A percentile compares a stretch with the other conserved stretches of the same genome.
phyloP scores from a whole-genome alignment of 1,140 invertebrate genomes.

The Conus betulinus region DNA sequence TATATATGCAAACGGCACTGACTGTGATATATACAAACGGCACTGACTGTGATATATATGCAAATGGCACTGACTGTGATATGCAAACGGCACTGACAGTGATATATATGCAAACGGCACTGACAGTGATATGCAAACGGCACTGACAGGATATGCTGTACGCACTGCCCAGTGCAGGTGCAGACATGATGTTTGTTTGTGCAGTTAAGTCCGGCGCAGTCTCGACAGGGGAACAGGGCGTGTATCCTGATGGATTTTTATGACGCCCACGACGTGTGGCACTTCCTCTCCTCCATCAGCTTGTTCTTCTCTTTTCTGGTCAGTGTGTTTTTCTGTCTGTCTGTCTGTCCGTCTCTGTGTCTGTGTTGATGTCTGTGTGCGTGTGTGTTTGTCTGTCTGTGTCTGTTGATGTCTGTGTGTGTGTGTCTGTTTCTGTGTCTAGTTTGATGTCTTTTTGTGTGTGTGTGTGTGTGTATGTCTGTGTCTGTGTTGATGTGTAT shows the following conservation, averaged over 20 bases:
- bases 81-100: too few species aligned
- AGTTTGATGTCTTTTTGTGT: too few species aligned
- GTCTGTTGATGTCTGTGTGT: neutral
- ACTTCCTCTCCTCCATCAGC: constrained; percentile 88
- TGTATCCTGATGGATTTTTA: constrained; percentile 88
- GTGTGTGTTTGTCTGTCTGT: neutral
- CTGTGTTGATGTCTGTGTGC: constrained; percentile 3
- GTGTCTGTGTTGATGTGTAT: neutral
- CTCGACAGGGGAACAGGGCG: constrained; percentile 84
- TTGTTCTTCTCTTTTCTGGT: constrained; percentile 89
- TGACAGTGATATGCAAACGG: too few species aligned
- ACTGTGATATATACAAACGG: too few species aligned
- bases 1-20: too few species aligned
- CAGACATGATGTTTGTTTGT: too few species aligned
- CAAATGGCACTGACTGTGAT: too few species aligned
- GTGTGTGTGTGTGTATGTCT: too few species aligned
- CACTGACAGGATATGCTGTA: neutral
- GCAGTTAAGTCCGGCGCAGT: constrained; percentile 86
- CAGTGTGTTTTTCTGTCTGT: constrained; percentile 19
- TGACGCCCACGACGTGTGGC: constrained; percentile 93
- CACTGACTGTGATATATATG: too few species aligned
- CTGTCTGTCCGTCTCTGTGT: neutral
- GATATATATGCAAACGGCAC: too few species aligned
- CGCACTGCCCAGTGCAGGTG: constrained; percentile 16
- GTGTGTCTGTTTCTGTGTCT: too few species aligned